Evolutionary conservation across 2,113 vertebrate genomes (phyloP).

Genomic region (Podarcis muralis): DNA sequence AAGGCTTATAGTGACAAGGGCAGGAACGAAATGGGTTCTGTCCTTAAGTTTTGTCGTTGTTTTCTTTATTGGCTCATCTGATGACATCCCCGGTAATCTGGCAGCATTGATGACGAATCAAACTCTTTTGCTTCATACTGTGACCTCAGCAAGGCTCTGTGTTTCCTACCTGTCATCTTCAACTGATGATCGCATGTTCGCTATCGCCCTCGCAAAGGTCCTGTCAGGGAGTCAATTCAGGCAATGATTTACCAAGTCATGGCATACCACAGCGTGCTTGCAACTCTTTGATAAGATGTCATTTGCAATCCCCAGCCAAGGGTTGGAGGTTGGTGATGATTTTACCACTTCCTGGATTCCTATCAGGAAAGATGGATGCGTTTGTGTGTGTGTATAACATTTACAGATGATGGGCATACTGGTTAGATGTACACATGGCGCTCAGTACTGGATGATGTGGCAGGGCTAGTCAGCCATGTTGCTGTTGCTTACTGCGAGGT

Average conservation of each 20-base stretch:
- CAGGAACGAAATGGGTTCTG: slow-evolving; percentile 78
- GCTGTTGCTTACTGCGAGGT: no score
- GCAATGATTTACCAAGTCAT: background rate
- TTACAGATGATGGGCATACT: background rate
- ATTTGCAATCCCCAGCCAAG: background rate
- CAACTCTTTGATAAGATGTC: background rate
- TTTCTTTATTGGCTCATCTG: slow-evolving; percentile 65
- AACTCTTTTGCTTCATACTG: slow-evolving; percentile 53
- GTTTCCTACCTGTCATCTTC: slow-evolving; percentile 39
- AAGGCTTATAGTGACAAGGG: slow-evolving; percentile 71
- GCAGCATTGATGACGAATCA: slow-evolving; percentile 60
- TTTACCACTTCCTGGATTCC: background rate
- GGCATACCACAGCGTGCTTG: background rate
- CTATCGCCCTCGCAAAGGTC: slow-evolving; percentile 37
- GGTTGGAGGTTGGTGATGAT: background rate
- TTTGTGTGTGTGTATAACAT: background rate
- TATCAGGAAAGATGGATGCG: background rate
- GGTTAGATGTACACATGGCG: background rate
- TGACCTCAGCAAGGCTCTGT: slow-evolving; percentile 29
- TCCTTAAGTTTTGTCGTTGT: slow-evolving; percentile 77
- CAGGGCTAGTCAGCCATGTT: no score
- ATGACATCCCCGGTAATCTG: slow-evolving; percentile 55
- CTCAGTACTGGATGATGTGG: background rate
- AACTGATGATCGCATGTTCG: slow-evolving; percentile 16
- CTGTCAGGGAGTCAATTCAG: background rate